Percentiles rank a stretch among this genome's conserved stretches.
phyloP scores from a whole-genome alignment of 2,888 invertebrate genomes.

The Drosophila subquinaria region DNA sequence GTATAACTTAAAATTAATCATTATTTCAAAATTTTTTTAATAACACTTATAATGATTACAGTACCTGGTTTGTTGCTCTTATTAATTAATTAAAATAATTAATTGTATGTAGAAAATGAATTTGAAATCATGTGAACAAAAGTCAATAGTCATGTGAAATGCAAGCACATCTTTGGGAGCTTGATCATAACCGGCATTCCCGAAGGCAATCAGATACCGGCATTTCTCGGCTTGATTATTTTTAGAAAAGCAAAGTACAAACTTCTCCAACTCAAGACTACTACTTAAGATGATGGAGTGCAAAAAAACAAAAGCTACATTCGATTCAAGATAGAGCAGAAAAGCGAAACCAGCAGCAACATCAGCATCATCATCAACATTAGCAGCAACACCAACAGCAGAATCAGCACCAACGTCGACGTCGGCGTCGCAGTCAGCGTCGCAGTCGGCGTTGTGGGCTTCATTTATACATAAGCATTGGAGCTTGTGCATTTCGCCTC shows the following conservation, averaged over 20 bases:
- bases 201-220: conserved; percentile 9
- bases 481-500: conserved; percentile 41
- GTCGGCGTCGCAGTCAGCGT: conserved; percentile 1
- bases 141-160: background rate
- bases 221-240: conserved; percentile 19
- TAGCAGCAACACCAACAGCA: conserved; percentile 1
- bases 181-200: background rate
- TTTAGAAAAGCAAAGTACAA: conserved; percentile 19
- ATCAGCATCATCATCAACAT: conserved; percentile 1
- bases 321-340: conserved; percentile 28
- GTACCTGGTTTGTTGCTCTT: no score
- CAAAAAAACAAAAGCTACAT: conserved; percentile 39
- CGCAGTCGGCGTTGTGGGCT: conserved; percentile 22
- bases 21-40: no score
- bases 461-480: conserved; percentile 48
- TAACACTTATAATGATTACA: no score
- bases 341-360: conserved; percentile 8
- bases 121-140: no score
- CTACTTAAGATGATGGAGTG: conserved; percentile 15
- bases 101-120: background rate
- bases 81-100: background rate
- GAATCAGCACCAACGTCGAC: background rate
- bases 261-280: conserved; percentile 19
- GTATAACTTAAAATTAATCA: no score
- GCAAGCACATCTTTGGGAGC: background rate